A percentile compares a stretch with the other conserved stretches of the same genome.
Conservation (phyloP, 2,888 invertebrate genomes). For the Nectonema munidae region DNA sequence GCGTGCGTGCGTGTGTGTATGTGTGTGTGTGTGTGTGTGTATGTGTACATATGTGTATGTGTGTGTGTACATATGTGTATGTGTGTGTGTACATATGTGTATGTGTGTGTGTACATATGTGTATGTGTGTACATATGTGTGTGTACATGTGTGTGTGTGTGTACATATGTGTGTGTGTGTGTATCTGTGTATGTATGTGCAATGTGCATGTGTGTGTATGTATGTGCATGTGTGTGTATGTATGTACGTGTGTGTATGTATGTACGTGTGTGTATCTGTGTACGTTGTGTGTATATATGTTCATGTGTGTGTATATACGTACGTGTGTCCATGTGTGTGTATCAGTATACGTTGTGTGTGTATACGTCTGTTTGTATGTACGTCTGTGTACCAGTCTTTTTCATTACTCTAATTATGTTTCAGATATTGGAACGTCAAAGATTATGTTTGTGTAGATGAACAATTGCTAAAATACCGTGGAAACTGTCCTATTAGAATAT, state of each 20-base stretch:
- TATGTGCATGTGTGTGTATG: constrained; percentile 15
- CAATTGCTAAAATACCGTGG: no score
- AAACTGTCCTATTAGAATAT: no score
- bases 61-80: constrained; percentile 15
- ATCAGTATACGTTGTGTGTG: no score
- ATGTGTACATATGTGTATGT: constrained; percentile 15
- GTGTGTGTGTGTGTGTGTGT: constrained; percentile 15
- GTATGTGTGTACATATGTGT: constrained; percentile 15
- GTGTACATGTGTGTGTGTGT: constrained; percentile 15
- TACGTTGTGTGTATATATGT: no score
- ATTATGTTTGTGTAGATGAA: no score
- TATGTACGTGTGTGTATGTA: constrained; percentile 14
- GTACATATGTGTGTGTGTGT: constrained; percentile 15
- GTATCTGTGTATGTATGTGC: no score
- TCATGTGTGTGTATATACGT: constrained; percentile 15
- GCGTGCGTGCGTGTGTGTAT: constrained; percentile 14
- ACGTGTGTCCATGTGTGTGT: constrained; percentile 16
- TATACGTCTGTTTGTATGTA: no score
- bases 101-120: constrained; percentile 15
- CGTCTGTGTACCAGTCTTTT: no score
- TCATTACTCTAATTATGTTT: no score
- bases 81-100: constrained; percentile 15
- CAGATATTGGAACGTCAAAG: no score
- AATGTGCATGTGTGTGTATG: constrained; percentile 14
- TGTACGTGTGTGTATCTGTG: constrained; percentile 15